Percentiles rank a stretch among this genome's conserved stretches.
Conservation (phyloP, 92 coral and sea anemone genomes). For the Parazoanthus swiftii region DNA sequence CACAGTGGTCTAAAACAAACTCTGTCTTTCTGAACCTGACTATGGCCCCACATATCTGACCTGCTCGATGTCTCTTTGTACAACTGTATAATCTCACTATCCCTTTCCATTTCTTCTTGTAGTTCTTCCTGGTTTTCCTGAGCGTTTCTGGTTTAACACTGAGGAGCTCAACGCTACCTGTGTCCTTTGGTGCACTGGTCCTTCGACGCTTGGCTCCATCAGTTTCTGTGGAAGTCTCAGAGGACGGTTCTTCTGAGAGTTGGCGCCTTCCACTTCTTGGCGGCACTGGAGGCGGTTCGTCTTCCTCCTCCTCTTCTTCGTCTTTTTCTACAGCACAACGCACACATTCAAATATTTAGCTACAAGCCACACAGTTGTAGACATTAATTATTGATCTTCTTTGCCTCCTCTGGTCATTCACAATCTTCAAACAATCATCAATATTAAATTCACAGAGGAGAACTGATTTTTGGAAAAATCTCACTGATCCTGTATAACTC, state of each 20-base stretch:
- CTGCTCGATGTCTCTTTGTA: neutral
- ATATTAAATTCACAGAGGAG: neutral
- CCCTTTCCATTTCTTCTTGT: conserved; percentile 24
- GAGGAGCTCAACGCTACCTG: conserved; percentile 30
- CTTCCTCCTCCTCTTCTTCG: conserved; percentile 47
- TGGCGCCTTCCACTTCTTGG: conserved; percentile 58
- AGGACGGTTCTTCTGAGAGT: conserved; percentile 38
- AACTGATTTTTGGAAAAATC: too few species aligned
- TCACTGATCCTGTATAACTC: too few species aligned
- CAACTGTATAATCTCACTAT: conserved; percentile 38
- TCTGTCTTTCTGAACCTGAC: neutral
- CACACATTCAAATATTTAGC: neutral
- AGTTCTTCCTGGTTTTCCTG: conserved; percentile 33
- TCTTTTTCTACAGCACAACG: neutral
- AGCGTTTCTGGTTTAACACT: neutral
- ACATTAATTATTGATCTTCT: neutral
- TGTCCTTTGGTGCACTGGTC: neutral
- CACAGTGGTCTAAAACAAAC: neutral
- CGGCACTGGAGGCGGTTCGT: conserved; percentile 77
- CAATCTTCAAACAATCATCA: neutral
- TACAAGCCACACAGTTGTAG: neutral
- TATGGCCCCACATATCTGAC: conserved; percentile 10
- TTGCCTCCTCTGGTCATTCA: neutral
- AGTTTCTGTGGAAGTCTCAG: conserved; percentile 27
- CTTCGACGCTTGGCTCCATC: conserved; percentile 23